Base-by-base conservation (phyloP, 2,113 vertebrate species). In the Ranitomeya imitator region DNA sequence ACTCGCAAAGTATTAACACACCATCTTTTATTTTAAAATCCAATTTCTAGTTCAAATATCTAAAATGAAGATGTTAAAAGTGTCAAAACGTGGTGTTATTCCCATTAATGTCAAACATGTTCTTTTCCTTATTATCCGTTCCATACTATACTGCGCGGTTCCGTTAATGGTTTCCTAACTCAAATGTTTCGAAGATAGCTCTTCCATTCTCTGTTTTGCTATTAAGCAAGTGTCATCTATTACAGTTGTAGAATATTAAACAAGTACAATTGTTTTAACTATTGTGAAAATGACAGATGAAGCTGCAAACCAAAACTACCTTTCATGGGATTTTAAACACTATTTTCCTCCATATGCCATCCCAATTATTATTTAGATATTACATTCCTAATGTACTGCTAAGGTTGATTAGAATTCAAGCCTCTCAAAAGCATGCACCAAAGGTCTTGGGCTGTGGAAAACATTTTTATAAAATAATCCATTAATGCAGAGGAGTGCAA, bases 401-500 rank as follows among this genome's bases (percentile, higher is more conserved):
- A 96, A 96, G 96, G 96, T 97, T 99, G 97, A 99, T 99, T 98
- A 98, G 97, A 97, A 99, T 99, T 98, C 97, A 95, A 96, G 95
- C 96, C 97, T 97, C 97, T 98, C 96, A 97, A 97, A 97, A 93
- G 95, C 96, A 96, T 97, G 96, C 96, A 96, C 96, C 96, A 97
- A 97, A 98, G 97, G 97, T 98, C 97, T 98, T 96, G 93, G 96
- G 96, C 97, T 98, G 96, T 96, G 96, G 96, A 98, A 98, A 98
- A 98, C 97, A 99, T 99, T 99, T 99, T 99, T 97, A 97, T 99
- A 99, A 99, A 99, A 99, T 99, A 99, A 99, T 97, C 97, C 98
- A 99, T 99, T 99, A 99, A 99, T 99, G 97, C 98, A 99, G 97
- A 99, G 98, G 98, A 99, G 97, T 98, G 97, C 97, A 98, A 99